These are phyloP conservation scores for Strigops habroptila DNA, from an alignment of 2,113 vertebrate species.

Conservation along the genomic window DNA sequence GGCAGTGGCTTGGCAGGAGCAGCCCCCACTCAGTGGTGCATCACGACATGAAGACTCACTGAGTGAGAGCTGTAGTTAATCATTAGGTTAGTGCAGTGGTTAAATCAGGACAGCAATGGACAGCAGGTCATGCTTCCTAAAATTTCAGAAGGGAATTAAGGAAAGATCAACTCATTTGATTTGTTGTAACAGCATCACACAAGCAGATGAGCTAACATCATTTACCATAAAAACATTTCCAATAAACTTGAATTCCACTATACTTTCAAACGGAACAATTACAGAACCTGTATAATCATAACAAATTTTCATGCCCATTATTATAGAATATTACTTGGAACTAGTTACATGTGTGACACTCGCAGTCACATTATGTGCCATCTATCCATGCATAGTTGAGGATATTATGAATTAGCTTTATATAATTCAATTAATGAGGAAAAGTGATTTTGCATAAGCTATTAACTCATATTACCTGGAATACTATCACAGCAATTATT, in stretches of 20 bases:
- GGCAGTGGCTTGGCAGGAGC: background rate
- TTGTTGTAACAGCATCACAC: background rate
- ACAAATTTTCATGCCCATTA: background rate
- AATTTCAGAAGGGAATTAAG: background rate
- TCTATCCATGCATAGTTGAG: background rate
- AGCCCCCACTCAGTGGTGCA: background rate
- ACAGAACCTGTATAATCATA: background rate
- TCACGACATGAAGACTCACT: background rate
- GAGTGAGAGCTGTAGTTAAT: background rate
- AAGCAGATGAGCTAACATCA: background rate
- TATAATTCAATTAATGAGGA: background rate
- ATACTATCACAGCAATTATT: background rate
- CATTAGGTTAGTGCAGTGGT: background rate
- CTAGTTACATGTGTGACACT: background rate
- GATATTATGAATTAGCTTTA: background rate
- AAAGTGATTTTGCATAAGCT: background rate
- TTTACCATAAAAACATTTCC: background rate
- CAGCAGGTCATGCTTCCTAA: background rate
- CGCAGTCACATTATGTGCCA: background rate
- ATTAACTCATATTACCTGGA: background rate
- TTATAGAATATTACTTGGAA: background rate
- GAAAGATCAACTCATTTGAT: background rate
- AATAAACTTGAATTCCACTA: background rate
- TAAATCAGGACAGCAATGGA: background rate
- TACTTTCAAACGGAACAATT: background rate